These are phyloP conservation scores for Leiothrix lutea DNA, from an alignment of 2,113 vertebrate genomes.

Conservation along the genomic window DNA sequence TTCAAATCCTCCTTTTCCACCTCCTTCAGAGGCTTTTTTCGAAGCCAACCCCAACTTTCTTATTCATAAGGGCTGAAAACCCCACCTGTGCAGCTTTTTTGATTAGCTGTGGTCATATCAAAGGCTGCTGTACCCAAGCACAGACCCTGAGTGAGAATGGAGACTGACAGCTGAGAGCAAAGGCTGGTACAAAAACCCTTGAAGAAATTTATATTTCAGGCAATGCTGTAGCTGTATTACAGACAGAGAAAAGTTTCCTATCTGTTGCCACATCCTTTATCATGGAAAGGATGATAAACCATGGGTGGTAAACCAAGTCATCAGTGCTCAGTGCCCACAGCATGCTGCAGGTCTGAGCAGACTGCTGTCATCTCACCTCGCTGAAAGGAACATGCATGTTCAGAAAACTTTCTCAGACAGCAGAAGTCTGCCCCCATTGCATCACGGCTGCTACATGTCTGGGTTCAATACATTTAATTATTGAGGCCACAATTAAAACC, in stretches of 20 bases:
- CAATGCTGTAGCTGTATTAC: not conserved
- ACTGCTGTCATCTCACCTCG: not conserved
- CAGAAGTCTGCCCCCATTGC: not conserved
- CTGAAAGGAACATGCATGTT: not conserved
- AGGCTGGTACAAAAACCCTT: not conserved
- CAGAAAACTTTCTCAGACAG: not conserved
- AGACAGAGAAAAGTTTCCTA: not conserved
- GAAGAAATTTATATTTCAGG: constrained; percentile 2
- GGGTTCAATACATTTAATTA: not conserved
- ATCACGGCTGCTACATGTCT: not conserved
- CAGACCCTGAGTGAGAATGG: not conserved
- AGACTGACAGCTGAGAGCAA: constrained; percentile 1
- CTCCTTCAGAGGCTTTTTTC: not conserved
- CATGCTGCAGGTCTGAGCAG: not conserved
- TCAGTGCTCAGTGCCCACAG: not conserved
- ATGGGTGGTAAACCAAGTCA: not conserved
- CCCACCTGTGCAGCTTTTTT: constrained; percentile 2
- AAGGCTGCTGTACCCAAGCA: not conserved
- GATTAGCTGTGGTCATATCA: constrained; percentile 29
- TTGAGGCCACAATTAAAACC: not conserved
- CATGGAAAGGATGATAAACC: not conserved
- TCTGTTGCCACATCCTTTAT: constrained; percentile 12
- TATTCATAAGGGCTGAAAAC: constrained; percentile 6
- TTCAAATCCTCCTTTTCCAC: not conserved
- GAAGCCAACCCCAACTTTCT: not conserved